Conservation (phyloP, 2,797 vertebrate genomes). For the Percopsis omiscomaycus region DNA sequence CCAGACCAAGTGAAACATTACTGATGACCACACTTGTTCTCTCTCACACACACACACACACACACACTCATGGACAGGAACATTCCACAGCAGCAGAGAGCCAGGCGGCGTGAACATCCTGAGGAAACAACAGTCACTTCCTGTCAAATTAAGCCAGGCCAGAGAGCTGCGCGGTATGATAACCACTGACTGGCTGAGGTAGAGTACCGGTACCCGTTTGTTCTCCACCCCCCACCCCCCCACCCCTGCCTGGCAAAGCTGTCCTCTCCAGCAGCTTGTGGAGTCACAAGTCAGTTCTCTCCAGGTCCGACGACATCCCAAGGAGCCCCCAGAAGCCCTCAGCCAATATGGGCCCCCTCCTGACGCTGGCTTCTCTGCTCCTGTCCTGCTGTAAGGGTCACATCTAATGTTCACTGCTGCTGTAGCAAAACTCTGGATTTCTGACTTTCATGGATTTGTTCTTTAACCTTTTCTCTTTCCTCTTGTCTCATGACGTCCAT, state of each 20-base stretch:
- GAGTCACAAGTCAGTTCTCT: constrained; percentile 27
- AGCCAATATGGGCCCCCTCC: constrained; percentile 59
- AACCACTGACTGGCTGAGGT: constrained; percentile 57
- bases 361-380: constrained; percentile 51
- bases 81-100: constrained; percentile 71
- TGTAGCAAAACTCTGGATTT: constrained; percentile 10
- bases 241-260: neutral
- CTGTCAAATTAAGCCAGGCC: constrained; percentile 72
- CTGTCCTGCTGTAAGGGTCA: constrained; percentile 71
- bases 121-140: constrained; percentile 83
- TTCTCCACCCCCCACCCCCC: constrained; percentile 6
- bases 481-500: constrained; percentile 39
- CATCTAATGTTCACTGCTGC: neutral
- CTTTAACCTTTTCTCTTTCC: constrained; percentile 45
- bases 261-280: constrained; percentile 4
- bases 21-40: constrained; percentile 20
- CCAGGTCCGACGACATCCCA: constrained; percentile 25
- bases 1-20: constrained; percentile 11
- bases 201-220: constrained; percentile 47
- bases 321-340: constrained; percentile 29
- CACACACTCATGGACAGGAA: constrained; percentile 44
- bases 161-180: constrained; percentile 63
- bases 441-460: constrained; percentile 30
- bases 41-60: constrained; percentile 8
- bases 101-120: constrained; percentile 71